Conservation (phyloP, 1,140 invertebrate genomes). For the Pseudomyrmex cubaensis region DNA sequence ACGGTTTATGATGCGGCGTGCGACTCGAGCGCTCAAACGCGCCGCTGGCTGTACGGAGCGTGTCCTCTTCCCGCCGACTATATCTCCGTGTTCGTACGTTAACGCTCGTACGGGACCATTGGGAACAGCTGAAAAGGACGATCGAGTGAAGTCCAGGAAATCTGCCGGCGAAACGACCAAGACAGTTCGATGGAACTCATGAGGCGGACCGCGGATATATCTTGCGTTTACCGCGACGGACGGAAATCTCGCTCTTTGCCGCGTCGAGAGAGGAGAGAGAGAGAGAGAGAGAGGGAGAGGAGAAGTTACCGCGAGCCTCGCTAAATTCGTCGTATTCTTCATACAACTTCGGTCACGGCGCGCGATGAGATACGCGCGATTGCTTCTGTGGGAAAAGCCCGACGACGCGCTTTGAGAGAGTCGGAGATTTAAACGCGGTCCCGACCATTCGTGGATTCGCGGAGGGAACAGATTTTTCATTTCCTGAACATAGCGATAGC, state of each 20-base stretch:
- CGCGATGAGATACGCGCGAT: conserved; percentile 40
- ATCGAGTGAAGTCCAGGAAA: conserved; percentile 13
- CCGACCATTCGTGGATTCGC: background rate
- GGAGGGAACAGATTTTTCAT: background rate
- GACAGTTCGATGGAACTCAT: conserved; percentile 52
- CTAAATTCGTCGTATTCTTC: conserved; percentile 53
- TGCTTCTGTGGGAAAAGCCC: conserved; percentile 24
- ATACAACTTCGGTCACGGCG: background rate
- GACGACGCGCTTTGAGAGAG: background rate
- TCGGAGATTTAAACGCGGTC: conserved; percentile 17
- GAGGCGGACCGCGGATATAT: conserved; percentile 34
- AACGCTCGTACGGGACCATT: conserved; percentile 24
- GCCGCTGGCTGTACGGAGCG: conserved; percentile 64
- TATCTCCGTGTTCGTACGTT: conserved; percentile 38
- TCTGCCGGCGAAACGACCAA: conserved; percentile 22
- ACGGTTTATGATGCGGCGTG: conserved; percentile 80
- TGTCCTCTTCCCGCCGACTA: conserved; percentile 19
- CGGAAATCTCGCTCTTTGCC: conserved; percentile 19
- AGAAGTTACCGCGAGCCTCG: conserved; percentile 37
- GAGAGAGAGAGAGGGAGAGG: background rate
- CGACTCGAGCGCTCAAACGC: conserved; percentile 80
- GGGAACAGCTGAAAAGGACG: conserved; percentile 5
- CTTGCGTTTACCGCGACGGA: conserved; percentile 20
- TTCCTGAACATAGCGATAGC: background rate
- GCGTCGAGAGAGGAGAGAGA: background rate